Conservation (phyloP, 2,888 invertebrate species). For the Aphodius sticticus region DNA sequence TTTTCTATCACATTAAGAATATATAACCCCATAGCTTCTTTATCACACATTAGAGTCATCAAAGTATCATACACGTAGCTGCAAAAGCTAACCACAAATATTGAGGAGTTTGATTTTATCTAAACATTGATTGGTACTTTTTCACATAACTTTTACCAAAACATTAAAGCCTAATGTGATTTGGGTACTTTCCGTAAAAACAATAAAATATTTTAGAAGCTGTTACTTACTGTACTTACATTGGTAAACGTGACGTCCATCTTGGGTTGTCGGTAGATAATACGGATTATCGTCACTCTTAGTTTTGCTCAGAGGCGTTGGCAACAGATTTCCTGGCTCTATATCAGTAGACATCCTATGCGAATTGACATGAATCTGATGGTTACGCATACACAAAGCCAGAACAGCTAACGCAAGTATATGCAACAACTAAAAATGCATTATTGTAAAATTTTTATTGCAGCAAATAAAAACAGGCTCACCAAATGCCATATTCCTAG, state of each 20-base stretch:
- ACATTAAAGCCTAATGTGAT: neutral
- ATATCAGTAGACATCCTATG: constrained; percentile 62
- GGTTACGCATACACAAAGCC: constrained; percentile 78
- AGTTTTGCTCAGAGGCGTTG: constrained; percentile 77
- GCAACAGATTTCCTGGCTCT: constrained; percentile 62
- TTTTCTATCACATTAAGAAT: too few relatives aligned
- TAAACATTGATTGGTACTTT: too few relatives aligned
- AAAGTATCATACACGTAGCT: too few relatives aligned
- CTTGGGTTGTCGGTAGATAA: constrained; percentile 63
- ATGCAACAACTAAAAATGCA: constrained; percentile 72
- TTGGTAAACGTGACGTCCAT: constrained; percentile 72
- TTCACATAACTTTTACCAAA: neutral
- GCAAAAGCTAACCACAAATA: too few relatives aligned
- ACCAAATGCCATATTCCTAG: constrained; percentile 88
- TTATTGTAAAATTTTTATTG: neutral
- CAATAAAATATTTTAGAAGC: too few relatives aligned
- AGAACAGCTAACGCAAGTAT: constrained; percentile 77
- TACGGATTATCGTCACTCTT: constrained; percentile 67
- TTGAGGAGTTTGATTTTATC: too few relatives aligned
- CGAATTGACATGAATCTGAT: constrained; percentile 67
- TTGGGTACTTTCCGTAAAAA: too few relatives aligned
- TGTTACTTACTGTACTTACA: constrained; percentile 62
- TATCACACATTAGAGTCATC: too few relatives aligned
- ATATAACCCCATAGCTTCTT: too few relatives aligned
- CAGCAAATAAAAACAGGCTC: constrained; percentile 52